Base-by-base conservation (phyloP, 1,140 invertebrate species). In the Leguminivora glycinivorella region DNA sequence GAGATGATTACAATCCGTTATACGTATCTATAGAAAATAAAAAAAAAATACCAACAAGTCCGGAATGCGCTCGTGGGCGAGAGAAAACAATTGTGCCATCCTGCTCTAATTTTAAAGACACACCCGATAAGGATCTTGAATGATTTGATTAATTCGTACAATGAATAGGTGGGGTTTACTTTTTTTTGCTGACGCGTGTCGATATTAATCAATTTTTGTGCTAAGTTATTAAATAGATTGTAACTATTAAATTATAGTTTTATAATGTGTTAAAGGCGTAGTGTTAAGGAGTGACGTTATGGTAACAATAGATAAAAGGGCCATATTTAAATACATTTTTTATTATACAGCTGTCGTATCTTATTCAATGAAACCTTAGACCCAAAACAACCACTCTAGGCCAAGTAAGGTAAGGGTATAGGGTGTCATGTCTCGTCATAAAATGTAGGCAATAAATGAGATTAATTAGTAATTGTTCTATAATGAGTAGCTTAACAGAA, bases 101-200 rank as follows among this genome's bases (percentile, higher is more conserved):
- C 82, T 88, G 87, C 87, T 91, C 89, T 89, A 91, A 91, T 91
- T 89, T 88, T 76, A 82, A 87, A 85, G 83, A 83, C 83, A 84
- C 81, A 83, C 83, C 81, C 76, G 88, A 91, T 91, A 88, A 85
- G 72, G 68, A 91, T 91, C 88, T 80, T 75, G 79, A 83, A 80
- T 91, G 89, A 89, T 89, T 91, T 89, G 89, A 91, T 91, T 91
- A 91, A 89, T 91, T 88, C 81, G 75, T 84, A 84, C 80, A 87
- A 79, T 83, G 82, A 81, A 85, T 85, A 77, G 81, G 78, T 79
- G 85, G 85, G 84, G 83, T 82, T 87, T 87, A 84, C 84, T 87
- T 87, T 85, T 83, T 85, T 87, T 88, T 82, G 78, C 82, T 83
- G 83, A 86, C 89, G 88, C 87, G 89, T 91, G 89, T 82, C 89